Percentiles rank a stretch among this genome's conserved stretches.
Evolutionary conservation across 64 coral and sea anemone species (phyloP).

Genomic region (Hydrozoanthus tunicans): DNA sequence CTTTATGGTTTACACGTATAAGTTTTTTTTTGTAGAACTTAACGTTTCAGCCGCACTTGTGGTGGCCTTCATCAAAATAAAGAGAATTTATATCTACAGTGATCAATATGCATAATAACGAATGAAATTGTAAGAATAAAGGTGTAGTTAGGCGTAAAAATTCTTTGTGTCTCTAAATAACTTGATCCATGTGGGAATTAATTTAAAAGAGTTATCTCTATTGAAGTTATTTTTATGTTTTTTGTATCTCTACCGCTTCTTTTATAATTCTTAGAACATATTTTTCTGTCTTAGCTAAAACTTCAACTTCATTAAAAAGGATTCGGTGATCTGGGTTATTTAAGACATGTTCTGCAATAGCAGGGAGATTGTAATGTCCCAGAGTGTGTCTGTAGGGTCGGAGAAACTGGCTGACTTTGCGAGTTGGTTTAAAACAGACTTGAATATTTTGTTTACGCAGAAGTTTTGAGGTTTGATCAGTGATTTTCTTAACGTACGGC

Average conservation of each 20-base stretch:
- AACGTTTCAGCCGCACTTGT: too few relatives aligned
- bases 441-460: slow-evolving; percentile 28
- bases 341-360: background rate
- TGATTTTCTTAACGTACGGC: background rate
- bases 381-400: slow-evolving; percentile 6
- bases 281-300: slow-evolving; percentile 31
- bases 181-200: too few relatives aligned
- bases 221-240: background rate
- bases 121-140: too few relatives aligned
- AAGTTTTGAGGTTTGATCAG: slow-evolving; percentile 29
- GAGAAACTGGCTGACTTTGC: slow-evolving; percentile 11
- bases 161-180: too few relatives aligned
- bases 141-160: too few relatives aligned
- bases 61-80: too few relatives aligned
- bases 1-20: too few relatives aligned
- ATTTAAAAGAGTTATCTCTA: too few relatives aligned
- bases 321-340: slow-evolving; percentile 24
- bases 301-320: slow-evolving; percentile 23
- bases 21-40: too few relatives aligned
- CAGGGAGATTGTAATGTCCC: background rate
- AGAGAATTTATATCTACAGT: too few relatives aligned
- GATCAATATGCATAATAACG: too few relatives aligned
- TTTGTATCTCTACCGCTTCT: background rate
- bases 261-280: slow-evolving; percentile 25
- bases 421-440: slow-evolving; percentile 20